Base-by-base conservation (phyloP, 1,140 invertebrate genomes). In the Arctopsyche grandis region DNA sequence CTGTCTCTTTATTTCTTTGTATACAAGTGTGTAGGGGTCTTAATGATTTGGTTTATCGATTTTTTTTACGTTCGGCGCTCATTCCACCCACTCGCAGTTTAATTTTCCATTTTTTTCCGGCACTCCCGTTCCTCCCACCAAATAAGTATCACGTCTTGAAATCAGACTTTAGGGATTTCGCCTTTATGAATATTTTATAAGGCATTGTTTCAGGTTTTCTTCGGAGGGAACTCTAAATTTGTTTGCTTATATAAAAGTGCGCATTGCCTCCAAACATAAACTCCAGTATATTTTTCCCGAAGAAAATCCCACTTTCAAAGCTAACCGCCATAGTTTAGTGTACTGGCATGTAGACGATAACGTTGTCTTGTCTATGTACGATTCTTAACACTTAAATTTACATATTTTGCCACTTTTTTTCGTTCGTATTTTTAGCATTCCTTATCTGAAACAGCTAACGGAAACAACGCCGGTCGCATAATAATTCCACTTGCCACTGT, bases 101-200 rank as follows among this genome's bases (percentile, higher is more conserved):
- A 38, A 38, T 38, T 38, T 38, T 38, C 7, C 29, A 21, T 74
- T 56, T 75, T 60, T 44, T n/a, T 75, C 24, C 44, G 14, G 9
- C 14, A 44, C 73, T 60, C 43, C 19, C n/a, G 14, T 58, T 29
- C 52, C 19, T 44, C 73, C 56, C 69, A n/a, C 69, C 43, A 58
- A 75, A 44, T 75, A 75, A 75, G 73, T 75, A 58, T 75, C 73
- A n/a, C 73, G 21, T 75, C 52, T 75, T 24, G 48, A 60, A 44
- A 75, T 58, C 73, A 75, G 73, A 48, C 73, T 75, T 75, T 26
- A 48, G 73, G 73, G 73, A 75, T 75, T 58, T 75, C 52, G 1
- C 10, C 73, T 60, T 75, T 75, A 75, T 75, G 73, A 75, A 75
- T 75, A 58, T 75, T 75, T 75, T 24, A 75, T 75, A 38, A 75